phyloP scores from a whole-genome alignment of 2,113 vertebrate genomes.

The Alligator sinensis region DNA sequence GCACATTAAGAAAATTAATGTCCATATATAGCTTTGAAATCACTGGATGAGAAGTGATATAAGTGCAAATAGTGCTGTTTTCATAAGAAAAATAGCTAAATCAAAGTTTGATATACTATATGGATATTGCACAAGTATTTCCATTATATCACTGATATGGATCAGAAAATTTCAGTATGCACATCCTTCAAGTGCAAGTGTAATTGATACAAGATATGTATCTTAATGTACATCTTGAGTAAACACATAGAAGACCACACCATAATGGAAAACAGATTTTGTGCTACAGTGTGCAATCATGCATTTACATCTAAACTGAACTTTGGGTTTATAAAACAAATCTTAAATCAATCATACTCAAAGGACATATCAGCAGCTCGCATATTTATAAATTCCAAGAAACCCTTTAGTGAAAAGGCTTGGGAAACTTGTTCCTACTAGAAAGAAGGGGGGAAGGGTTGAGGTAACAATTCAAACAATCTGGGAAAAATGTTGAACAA shows the following conservation, averaged over 20 bases:
- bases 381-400: slow-evolving; percentile 48
- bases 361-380: slow-evolving; percentile 62
- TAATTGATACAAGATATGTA: slow-evolving; percentile 76
- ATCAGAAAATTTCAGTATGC: slow-evolving; percentile 64
- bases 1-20: neutral
- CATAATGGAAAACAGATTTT: slow-evolving; percentile 69
- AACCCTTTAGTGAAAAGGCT: slow-evolving; percentile 51
- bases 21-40: slow-evolving; percentile 11
- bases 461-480: slow-evolving; percentile 72
- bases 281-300: slow-evolving; percentile 39
- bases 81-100: slow-evolving; percentile 49
- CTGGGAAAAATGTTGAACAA: slow-evolving; percentile 69
- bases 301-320: slow-evolving; percentile 64
- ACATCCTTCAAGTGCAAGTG: slow-evolving; percentile 66
- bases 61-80: slow-evolving; percentile 18
- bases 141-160: slow-evolving; percentile 50
- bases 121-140: slow-evolving; percentile 56
- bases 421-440: slow-evolving; percentile 57
- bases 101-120: neutral
- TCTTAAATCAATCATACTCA: slow-evolving; percentile 54
- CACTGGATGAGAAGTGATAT: neutral
- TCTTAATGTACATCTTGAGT: slow-evolving; percentile 72
- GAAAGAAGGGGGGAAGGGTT: slow-evolving; percentile 57
- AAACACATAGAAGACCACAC: slow-evolving; percentile 61
- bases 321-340: slow-evolving; percentile 61